Evolutionary conservation across 2,113 vertebrate genomes (phyloP), one percentile per base, ranked within the genome.

Genomic region (Chionomys nivalis): DNA sequence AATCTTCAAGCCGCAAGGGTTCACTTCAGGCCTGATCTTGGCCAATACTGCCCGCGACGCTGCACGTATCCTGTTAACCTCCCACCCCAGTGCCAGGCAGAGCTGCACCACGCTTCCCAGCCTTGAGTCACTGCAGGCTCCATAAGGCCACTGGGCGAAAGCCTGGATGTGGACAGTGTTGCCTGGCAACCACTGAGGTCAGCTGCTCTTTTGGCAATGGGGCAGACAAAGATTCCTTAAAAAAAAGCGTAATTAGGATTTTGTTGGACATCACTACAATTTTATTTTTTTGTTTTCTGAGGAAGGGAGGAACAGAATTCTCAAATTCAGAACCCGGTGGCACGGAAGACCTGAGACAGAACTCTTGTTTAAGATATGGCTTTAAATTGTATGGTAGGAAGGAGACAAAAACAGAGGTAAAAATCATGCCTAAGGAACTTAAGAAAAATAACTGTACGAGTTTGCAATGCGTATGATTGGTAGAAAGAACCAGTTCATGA

Each of bases 1-100:
- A 95, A 96, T 96, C 95, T 96, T 94, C 78, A 97, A 94, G 82
- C 87, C 96, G 58, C 89, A 83, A 77, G 73, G 96, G 95, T 95
- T 97, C 94, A 93, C 86, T 47, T 96, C 76, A 91, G 97, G 95
- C 83, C 93, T 95, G 24, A 93, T 89, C 91, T 96, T 96, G 87
- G 93, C 88, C 94, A 95, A 55, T 49, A 28, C 49, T 94, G 26
- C 31, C 26, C 19, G 66, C 36, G 19, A 17, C 13, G 31, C 42
- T 81, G 61, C 52, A 5, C 10, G 1, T 58, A 81, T 89, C 65
- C 76, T 28, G 68, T 90, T 88, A 68, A 39, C 78, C 39, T 94
- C 49, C 2, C 12, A 78, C 28, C 55, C 55, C 55, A 68, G 63
- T 31, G 92, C 47, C 78, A 39, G 42, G 49, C 13, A 26, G 28